phyloP scores from a whole-genome alignment of 23 tunicate genomes.

The Trididemnum miniatum region DNA sequence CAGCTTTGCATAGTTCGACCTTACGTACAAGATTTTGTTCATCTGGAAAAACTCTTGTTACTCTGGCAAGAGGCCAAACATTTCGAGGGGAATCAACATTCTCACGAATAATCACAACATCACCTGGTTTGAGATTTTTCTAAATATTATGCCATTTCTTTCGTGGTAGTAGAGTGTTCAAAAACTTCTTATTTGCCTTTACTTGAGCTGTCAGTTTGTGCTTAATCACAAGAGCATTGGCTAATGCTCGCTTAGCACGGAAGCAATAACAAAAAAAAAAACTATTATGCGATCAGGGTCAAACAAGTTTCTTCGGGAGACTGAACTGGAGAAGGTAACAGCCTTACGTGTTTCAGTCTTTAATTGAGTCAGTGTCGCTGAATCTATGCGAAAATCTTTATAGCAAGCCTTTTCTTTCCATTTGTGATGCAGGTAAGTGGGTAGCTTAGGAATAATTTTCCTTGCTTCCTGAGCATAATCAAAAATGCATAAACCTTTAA shows the following conservation, averaged over 20 bases:
- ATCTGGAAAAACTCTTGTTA: too few relatives aligned
- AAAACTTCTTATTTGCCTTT: too few relatives aligned
- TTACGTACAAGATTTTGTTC: too few relatives aligned
- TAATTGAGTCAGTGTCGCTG: background rate
- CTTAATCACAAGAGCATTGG: background rate
- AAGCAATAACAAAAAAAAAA: background rate
- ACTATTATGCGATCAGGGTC: background rate
- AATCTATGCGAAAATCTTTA: background rate
- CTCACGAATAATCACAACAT: too few relatives aligned
- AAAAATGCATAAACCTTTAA: background rate
- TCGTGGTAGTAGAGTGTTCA: too few relatives aligned
- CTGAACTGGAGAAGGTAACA: background rate
- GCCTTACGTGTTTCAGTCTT: background rate
- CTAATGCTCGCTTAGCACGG: conserved; percentile 11
- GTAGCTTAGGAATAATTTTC: conserved; percentile 5
- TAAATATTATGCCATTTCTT: too few relatives aligned
- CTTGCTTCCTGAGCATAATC: background rate
- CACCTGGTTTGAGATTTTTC: too few relatives aligned
- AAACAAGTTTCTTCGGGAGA: background rate
- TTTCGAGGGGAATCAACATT: too few relatives aligned
- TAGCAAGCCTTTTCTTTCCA: background rate
- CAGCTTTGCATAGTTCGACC: too few relatives aligned
- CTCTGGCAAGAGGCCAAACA: too few relatives aligned
- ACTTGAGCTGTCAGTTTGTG: background rate
- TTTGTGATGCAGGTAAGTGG: background rate